A percentile compares a stretch with the other conserved stretches of the same genome.
Conservation (phyloP, 2,888 invertebrate species). For the Plebejus melissa region DNA sequence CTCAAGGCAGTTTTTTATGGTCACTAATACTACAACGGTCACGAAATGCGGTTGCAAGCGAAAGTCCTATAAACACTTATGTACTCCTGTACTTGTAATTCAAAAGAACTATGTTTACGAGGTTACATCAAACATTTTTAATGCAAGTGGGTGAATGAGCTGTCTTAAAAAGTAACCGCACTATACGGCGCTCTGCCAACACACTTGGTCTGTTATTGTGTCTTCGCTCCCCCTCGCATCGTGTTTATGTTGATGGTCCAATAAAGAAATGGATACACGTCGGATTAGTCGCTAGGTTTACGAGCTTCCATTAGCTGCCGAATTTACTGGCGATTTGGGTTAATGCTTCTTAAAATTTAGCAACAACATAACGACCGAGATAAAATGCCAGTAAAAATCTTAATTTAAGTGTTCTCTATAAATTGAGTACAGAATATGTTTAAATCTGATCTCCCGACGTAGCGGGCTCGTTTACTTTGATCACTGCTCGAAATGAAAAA, state of each 20-base stretch:
- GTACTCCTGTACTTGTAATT: neutral
- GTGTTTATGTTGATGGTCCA: neutral
- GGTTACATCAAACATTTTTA: neutral
- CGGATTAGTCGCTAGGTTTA: constrained; percentile 17
- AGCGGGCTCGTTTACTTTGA: neutral
- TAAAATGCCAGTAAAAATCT: constrained; percentile 5
- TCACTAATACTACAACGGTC: neutral
- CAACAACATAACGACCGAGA: constrained; percentile 6
- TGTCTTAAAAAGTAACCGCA: neutral
- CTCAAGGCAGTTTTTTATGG: neutral
- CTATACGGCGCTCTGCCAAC: neutral
- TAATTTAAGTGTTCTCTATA: constrained; percentile 10
- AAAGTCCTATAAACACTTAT: neutral
- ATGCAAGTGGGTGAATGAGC: neutral
- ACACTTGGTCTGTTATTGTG: neutral
- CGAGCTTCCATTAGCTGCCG: constrained; percentile 15
- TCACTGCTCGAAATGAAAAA: neutral
- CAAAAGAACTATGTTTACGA: neutral
- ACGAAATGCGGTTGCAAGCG: neutral
- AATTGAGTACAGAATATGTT: neutral
- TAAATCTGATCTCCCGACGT: neutral
- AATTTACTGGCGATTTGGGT: constrained; percentile 11
- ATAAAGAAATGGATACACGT: constrained; percentile 3
- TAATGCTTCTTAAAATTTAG: constrained; percentile 21
- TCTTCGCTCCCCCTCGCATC: neutral